Conservation (phyloP, 1,140 invertebrate species). For the Bradynema listronoti region DNA sequence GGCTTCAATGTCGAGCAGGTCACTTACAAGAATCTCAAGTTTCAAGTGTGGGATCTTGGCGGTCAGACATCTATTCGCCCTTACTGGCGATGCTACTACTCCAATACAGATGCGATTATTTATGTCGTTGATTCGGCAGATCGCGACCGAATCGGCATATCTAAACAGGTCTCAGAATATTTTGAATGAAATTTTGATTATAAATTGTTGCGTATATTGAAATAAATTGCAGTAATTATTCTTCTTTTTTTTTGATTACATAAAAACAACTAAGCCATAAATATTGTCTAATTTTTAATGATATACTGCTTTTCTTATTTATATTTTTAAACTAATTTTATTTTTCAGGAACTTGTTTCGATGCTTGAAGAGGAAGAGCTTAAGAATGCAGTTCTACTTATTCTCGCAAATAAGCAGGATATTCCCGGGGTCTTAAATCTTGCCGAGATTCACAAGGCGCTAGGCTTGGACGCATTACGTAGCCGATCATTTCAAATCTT, state of each 20-base stretch:
- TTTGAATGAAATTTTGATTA: neutral
- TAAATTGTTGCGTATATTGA: neutral
- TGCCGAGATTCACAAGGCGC: conserved; percentile 88
- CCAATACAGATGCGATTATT: conserved; percentile 98
- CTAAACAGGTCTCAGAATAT: conserved; percentile 74
- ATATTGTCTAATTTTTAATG: too few relatives aligned
- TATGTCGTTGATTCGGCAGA: conserved; percentile 99
- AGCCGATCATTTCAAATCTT: conserved; percentile 99
- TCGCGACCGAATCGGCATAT: conserved; percentile 94
- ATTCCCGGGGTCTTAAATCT: conserved; percentile 87
- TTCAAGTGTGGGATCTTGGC: conserved; percentile 82
- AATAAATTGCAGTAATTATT: neutral
- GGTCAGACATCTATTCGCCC: conserved; percentile 94
- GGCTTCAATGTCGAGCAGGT: conserved; percentile 97
- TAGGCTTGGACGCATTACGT: conserved; percentile 85
- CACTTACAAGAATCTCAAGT: conserved; percentile 40
- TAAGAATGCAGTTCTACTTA: conserved; percentile 83
- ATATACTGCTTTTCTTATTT: too few relatives aligned
- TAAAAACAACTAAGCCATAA: too few relatives aligned
- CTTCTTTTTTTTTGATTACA: neutral
- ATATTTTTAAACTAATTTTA: neutral
- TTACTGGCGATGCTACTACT: conserved; percentile 99
- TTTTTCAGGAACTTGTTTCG: conserved; percentile 67
- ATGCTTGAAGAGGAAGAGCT: conserved; percentile 98
- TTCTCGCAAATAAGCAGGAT: conserved; percentile 99